Evolutionary conservation across 2,888 invertebrate species (phyloP).

Genomic region (Macaria liturata): DNA sequence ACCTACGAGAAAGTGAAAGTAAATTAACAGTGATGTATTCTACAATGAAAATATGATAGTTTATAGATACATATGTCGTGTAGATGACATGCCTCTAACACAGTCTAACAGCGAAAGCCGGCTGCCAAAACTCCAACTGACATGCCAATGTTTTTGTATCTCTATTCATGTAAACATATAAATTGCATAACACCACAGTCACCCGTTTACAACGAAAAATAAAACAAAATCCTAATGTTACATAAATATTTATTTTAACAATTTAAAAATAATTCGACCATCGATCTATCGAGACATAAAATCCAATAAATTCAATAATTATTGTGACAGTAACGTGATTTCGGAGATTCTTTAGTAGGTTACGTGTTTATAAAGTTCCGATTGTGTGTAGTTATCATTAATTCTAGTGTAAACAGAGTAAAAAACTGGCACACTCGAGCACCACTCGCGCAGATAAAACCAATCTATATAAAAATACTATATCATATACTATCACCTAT

Average conservation of each 20-base stretch:
- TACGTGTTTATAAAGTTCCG: conserved; percentile 32
- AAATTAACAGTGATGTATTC: conserved; percentile 20
- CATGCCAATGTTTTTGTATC: conserved; percentile 32
- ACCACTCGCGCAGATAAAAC: conserved; percentile 60
- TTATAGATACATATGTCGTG: conserved; percentile 41
- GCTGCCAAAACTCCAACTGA: conserved; percentile 22
- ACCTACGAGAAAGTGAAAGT: conserved; percentile 1
- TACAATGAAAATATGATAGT: conserved; percentile 39
- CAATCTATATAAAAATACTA: conserved; percentile 71
- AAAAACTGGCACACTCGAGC: conserved; percentile 61
- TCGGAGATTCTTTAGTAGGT: conserved; percentile 64
- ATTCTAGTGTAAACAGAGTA: conserved; percentile 53
- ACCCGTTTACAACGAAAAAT: conserved; percentile 56
- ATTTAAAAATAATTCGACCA: conserved; percentile 70
- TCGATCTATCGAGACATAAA: conserved; percentile 55
- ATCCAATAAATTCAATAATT: conserved; percentile 47
- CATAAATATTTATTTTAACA: conserved; percentile 80
- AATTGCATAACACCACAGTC: conserved; percentile 81
- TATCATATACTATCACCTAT: conserved; percentile 54
- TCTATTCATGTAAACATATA: conserved; percentile 55
- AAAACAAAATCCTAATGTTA: conserved; percentile 70
- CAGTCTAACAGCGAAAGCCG: conserved; percentile 69
- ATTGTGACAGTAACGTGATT: conserved; percentile 58
- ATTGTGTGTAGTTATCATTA: conserved; percentile 24
- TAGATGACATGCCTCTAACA: conserved; percentile 62